A percentile compares a stretch with the other conserved stretches of the same genome.
Conservation (phyloP, 1,140 invertebrate species). For the Prorops nasuta region DNA sequence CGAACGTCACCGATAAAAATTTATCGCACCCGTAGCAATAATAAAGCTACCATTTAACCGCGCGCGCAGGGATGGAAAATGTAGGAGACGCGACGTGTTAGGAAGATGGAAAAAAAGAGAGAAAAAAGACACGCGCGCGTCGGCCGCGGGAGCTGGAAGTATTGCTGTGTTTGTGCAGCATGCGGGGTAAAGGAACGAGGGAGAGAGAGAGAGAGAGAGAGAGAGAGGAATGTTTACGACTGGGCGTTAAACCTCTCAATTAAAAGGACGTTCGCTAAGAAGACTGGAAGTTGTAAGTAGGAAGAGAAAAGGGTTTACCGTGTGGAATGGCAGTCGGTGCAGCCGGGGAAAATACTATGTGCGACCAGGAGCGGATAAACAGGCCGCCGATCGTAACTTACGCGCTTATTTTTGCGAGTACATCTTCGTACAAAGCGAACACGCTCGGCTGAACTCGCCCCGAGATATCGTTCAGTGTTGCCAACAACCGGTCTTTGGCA, state of each 20-base stretch:
- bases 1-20: no score
- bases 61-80: no score
- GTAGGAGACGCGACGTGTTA: not conserved
- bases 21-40: no score
- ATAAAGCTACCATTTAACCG: no score
- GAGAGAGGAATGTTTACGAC: slow-evolving; percentile 24
- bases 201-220: not conserved
- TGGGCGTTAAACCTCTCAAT: slow-evolving; percentile 27
- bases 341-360: not conserved
- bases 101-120: not conserved
- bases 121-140: no score
- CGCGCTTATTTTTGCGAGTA: slow-evolving; percentile 24
- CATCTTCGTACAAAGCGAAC: slow-evolving; percentile 10
- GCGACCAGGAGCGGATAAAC: not conserved
- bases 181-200: not conserved
- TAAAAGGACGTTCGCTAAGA: slow-evolving; percentile 21
- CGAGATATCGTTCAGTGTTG: no score
- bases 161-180: no score
- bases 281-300: slow-evolving; percentile 1
- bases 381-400: slow-evolving; percentile 19
- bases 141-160: no score
- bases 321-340: no score
- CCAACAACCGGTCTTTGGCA: no score
- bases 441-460: no score
- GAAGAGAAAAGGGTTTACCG: not conserved